Conservation (phyloP, 2,113 vertebrate species). For the Ictalurus furcatus region DNA sequence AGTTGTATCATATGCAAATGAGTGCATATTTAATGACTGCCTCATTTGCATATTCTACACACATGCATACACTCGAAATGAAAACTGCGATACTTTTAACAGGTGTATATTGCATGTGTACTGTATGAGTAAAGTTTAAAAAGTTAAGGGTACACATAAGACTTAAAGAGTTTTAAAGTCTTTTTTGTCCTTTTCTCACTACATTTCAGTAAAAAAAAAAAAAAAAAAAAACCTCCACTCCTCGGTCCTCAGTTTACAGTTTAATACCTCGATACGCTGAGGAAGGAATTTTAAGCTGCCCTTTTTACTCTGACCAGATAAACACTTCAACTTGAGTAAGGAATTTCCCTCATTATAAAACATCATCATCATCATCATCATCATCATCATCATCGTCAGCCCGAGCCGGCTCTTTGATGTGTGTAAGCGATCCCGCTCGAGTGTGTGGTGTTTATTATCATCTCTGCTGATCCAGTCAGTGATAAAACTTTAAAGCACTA, state of each 20-base stretch:
- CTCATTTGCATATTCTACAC: background rate
- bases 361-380: background rate
- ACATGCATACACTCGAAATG: background rate
- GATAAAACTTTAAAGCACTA: constrained; percentile 68
- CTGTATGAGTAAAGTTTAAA: background rate
- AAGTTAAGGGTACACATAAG: background rate
- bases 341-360: background rate
- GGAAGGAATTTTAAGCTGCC: background rate
- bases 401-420: constrained; percentile 36
- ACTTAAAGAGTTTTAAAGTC: background rate
- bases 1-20: background rate
- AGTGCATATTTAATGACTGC: background rate
- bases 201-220: background rate
- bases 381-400: background rate
- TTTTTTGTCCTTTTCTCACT: background rate
- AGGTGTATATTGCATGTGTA: constrained; percentile 3
- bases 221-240: background rate
- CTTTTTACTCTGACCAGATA: background rate
- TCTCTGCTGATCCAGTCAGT: constrained; percentile 63
- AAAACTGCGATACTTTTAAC: background rate
- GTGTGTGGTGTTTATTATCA: constrained; percentile 58
- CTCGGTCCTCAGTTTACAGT: no score
- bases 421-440: constrained; percentile 62
- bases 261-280: background rate
- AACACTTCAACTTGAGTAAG: background rate